phyloP scores from a whole-genome alignment of 35 echinoderm and acorn worm genomes.

The Heliocidaris erythrogramma region DNA sequence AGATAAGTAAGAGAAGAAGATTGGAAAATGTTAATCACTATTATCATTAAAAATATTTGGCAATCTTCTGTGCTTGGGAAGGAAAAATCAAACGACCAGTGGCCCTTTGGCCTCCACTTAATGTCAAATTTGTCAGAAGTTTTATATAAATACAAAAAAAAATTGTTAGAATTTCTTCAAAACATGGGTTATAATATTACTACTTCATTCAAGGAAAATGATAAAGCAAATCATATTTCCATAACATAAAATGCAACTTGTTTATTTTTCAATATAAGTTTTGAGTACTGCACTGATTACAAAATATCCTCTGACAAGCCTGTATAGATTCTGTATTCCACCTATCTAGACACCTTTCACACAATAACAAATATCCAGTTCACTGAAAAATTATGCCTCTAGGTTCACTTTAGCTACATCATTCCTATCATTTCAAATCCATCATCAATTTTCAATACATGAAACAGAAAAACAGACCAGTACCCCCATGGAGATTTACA shows the following conservation, averaged over 20 bases:
- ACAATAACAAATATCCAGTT: background rate
- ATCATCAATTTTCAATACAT: background rate
- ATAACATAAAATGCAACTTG: background rate
- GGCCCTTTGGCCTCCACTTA: background rate
- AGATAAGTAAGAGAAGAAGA: slow-evolving; percentile 37
- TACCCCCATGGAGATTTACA: background rate
- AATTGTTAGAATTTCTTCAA: too few species aligned
- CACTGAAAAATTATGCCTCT: background rate
- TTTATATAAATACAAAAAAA: too few species aligned
- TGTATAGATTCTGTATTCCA: background rate
- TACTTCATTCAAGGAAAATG: too few species aligned
- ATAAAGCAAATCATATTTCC: too few species aligned
- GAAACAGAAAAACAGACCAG: background rate
- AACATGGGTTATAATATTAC: too few species aligned
- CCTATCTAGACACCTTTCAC: background rate
- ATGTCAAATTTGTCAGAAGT: background rate
- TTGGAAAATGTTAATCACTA: background rate
- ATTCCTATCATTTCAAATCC: background rate
- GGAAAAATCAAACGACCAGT: background rate
- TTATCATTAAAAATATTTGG: background rate
- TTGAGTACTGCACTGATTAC: background rate
- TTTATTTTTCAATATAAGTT: background rate
- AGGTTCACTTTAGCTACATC: background rate
- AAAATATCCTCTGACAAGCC: background rate
- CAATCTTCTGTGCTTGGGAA: background rate